Percentiles rank a stretch among this genome's conserved stretches.
Conservation (phyloP, 2,797 vertebrate species). For the Hypotaenidia philippensis region DNA sequence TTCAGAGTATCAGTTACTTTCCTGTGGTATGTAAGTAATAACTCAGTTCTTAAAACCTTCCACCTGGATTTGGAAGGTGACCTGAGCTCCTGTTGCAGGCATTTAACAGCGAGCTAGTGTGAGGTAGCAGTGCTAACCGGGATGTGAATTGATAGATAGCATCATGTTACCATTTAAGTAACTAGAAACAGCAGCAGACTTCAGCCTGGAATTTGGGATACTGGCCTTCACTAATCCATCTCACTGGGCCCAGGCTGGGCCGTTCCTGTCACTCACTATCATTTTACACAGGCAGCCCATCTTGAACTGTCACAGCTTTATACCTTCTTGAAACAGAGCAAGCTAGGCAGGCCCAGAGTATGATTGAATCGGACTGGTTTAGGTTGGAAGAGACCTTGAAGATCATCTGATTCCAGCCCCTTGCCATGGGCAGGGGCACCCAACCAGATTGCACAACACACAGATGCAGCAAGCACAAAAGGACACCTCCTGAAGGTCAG, state of each 20-base stretch:
- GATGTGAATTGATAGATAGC: not conserved
- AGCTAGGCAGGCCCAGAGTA: not conserved
- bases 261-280: not conserved
- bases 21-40: constrained; percentile 44
- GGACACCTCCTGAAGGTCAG: not conserved
- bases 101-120: constrained; percentile 5
- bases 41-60: constrained; percentile 63
- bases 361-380: too few relatives aligned
- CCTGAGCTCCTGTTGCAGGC: constrained; percentile 53
- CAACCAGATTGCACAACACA: too few relatives aligned
- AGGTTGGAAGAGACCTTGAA: too few relatives aligned
- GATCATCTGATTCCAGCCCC: too few relatives aligned
- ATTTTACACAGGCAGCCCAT: not conserved
- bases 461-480: not conserved
- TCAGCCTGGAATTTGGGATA: constrained; percentile 14
- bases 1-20: constrained; percentile 66
- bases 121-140: not conserved
- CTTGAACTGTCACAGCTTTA: not conserved
- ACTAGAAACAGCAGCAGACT: constrained; percentile 25
- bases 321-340: not conserved
- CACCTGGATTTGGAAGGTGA: constrained; percentile 59
- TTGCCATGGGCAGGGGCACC: too few relatives aligned
- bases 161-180: not conserved
- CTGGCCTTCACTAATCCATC: not conserved
- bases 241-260: not conserved